Conservation (phyloP, 2,888 invertebrate genomes). For the Alentia gelatinosa region DNA sequence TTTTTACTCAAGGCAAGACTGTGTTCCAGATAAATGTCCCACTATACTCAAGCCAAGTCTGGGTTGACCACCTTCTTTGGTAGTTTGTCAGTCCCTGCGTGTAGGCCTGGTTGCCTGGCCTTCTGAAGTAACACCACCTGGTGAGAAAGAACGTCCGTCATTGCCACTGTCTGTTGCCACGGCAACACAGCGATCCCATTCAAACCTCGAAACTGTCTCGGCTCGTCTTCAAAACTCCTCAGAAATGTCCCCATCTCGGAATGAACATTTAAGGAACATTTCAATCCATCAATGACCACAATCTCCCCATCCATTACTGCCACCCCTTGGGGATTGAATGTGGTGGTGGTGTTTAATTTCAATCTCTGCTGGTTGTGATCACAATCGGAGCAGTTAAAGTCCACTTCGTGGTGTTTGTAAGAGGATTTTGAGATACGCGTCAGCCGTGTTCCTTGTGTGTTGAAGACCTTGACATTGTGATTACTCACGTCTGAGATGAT, state of each 20-base stretch:
- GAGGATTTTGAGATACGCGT: constrained; percentile 5
- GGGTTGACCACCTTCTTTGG: constrained; percentile 1
- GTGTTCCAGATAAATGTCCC: too few relatives aligned
- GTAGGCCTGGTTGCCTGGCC: not conserved
- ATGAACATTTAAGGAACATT: not conserved
- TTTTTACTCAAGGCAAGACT: too few relatives aligned
- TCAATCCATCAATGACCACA: not conserved
- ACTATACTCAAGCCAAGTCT: not conserved
- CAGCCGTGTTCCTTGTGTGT: not conserved
- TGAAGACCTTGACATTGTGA: constrained; percentile 38
- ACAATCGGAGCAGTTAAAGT: not conserved
- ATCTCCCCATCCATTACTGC: not conserved
- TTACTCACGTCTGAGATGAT: constrained; percentile 53
- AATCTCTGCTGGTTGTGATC: not conserved
- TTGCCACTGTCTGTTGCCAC: not conserved
- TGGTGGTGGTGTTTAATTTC: too few relatives aligned
- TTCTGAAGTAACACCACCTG: not conserved
- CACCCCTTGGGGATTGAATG: constrained; percentile 2
- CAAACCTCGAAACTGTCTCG: not conserved
- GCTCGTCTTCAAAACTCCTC: not conserved
- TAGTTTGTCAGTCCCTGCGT: not conserved
- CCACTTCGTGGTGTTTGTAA: not conserved
- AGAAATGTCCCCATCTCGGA: not conserved
- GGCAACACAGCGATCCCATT: constrained; percentile 7
- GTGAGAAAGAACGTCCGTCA: constrained; percentile 14